Percentiles rank a stretch among this genome's conserved stretches.
These are phyloP conservation scores for Ifrita kowaldi DNA, from an alignment of 2,113 vertebrate species.

Conservation along the genomic window DNA sequence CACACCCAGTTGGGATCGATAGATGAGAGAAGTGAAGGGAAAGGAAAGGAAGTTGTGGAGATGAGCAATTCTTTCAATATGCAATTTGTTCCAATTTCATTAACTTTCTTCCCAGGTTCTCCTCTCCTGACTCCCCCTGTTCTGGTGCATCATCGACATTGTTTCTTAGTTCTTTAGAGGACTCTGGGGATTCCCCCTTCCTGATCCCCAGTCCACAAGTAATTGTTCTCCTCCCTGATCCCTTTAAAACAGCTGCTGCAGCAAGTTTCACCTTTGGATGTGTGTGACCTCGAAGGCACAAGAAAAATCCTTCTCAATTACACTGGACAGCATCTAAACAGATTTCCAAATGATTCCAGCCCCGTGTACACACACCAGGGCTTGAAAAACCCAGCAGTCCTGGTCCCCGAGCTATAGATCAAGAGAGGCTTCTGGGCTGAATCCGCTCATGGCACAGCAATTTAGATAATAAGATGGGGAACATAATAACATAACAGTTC, in stretches of 20 bases:
- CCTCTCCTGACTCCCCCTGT: background rate
- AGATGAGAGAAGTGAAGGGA: background rate
- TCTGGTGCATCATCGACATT: background rate
- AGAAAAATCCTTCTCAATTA: background rate
- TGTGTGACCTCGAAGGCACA: background rate
- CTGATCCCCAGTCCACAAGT: background rate
- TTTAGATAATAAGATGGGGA: background rate
- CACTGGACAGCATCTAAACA: background rate
- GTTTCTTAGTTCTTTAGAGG: background rate
- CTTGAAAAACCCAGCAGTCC: background rate
- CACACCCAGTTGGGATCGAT: rapidly evolving
- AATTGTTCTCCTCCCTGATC: background rate
- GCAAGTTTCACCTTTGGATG: background rate
- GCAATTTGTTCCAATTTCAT: background rate
- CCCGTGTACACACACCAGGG: background rate
- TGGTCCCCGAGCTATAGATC: background rate
- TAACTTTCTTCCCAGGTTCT: background rate
- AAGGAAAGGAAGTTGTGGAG: background rate
- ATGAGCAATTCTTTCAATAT: background rate
- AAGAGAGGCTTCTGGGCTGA: background rate
- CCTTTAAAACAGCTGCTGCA: background rate
- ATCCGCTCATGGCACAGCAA: background rate
- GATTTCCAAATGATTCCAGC: background rate
- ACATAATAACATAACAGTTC: background rate
- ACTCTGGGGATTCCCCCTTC: background rate